A percentile compares a stretch with the other conserved stretches of the same genome.
phyloP scores from a whole-genome alignment of 2,113 vertebrate genomes.

The Chunga burmeisteri region DNA sequence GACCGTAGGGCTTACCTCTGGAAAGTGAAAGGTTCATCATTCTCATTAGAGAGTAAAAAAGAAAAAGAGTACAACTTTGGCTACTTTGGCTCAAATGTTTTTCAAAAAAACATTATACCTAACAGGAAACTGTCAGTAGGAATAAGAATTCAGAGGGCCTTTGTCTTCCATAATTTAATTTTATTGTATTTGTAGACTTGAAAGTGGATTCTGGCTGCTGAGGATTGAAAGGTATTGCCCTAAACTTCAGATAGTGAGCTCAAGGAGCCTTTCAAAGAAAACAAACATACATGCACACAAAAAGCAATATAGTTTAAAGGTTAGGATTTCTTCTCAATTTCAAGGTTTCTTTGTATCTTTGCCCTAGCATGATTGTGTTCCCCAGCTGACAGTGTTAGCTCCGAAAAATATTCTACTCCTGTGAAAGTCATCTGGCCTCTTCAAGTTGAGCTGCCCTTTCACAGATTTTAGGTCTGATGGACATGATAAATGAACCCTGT shows the following conservation, averaged over 20 bases:
- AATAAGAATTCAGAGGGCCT: background rate
- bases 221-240: conserved; percentile 53
- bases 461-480: background rate
- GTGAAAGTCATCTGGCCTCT: background rate
- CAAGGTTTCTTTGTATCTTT: conserved; percentile 3
- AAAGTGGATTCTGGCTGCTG: conserved; percentile 39
- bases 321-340: conserved; percentile 33
- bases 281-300: conserved; percentile 31
- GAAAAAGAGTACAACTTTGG: background rate
- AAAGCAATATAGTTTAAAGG: conserved; percentile 46
- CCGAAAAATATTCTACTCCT: background rate
- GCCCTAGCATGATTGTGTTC: background rate
- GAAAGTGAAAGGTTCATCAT: background rate
- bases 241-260: conserved; percentile 60
- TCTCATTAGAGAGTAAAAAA: background rate
- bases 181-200: conserved; percentile 41
- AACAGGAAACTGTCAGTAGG: background rate
- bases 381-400: background rate
- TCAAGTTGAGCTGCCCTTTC: background rate
- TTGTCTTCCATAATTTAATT: conserved; percentile 1
- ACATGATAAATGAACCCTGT: background rate
- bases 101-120: background rate
- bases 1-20: background rate
- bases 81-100: background rate
- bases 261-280: conserved; percentile 34